Evolutionary conservation across 2,888 invertebrate species (phyloP).

Genomic region (Xestia c-nigrum): DNA sequence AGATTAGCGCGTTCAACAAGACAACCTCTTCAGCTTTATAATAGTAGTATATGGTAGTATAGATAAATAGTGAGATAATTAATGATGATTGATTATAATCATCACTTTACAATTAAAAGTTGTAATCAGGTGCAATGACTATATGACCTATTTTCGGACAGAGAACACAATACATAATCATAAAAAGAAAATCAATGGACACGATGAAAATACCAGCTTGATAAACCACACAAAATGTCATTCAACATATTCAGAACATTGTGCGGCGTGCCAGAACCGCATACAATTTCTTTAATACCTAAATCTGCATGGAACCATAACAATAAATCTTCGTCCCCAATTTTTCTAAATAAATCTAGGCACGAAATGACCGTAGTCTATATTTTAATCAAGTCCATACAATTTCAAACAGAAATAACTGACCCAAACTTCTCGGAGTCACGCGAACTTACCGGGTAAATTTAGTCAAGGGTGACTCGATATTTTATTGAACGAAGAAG

Average conservation of each 20-base stretch:
- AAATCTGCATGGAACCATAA: conserved; percentile 46
- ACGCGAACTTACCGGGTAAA: conserved; percentile 47
- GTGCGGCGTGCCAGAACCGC: neutral
- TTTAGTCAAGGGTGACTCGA: conserved; percentile 39
- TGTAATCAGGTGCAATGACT: no score
- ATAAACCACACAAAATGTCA: neutral
- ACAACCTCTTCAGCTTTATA: no score
- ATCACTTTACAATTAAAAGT: neutral
- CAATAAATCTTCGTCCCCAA: conserved; percentile 43
- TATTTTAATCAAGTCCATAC: conserved; percentile 54
- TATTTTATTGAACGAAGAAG: conserved; percentile 26
- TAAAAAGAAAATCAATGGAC: neutral
- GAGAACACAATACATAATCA: neutral
- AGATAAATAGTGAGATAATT: neutral
- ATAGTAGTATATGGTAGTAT: no score
- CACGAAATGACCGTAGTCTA: conserved; percentile 45
- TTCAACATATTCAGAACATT: conserved; percentile 6
- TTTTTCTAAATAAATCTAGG: conserved; percentile 49
- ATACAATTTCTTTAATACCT: conserved; percentile 35
- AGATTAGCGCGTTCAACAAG: no score
- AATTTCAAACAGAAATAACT: conserved; percentile 48
- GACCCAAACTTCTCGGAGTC: conserved; percentile 55
- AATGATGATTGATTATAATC: neutral
- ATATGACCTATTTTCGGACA: neutral
- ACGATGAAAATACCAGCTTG: neutral